A percentile compares a stretch with the other conserved stretches of the same genome.
phyloP scores from a whole-genome alignment of 2,797 vertebrate species.

The Pachyuromys duprasi region DNA sequence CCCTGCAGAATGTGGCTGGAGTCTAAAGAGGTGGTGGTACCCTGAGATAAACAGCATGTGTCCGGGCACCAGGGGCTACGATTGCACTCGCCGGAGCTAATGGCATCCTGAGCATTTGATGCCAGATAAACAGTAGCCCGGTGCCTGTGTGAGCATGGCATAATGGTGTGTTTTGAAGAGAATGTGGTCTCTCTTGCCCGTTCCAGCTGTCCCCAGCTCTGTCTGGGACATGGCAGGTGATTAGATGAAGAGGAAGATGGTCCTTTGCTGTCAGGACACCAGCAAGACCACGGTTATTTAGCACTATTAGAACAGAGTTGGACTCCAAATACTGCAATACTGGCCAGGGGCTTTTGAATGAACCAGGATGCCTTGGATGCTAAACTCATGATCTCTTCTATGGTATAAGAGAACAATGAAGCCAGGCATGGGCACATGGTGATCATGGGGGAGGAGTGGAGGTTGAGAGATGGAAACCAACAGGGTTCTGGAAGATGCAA shows the following conservation, averaged over 20 bases:
- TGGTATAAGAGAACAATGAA: not conserved
- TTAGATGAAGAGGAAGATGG: constrained; percentile 20
- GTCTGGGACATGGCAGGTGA: not conserved
- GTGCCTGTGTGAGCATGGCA: not conserved
- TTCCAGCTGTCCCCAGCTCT: not conserved
- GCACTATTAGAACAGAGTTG: not conserved
- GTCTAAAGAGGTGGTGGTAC: not conserved
- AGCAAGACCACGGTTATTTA: not conserved
- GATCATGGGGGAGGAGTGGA: not conserved
- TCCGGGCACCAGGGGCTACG: not conserved
- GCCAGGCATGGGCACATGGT: not conserved
- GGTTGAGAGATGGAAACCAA: not conserved
- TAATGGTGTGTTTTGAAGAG: not conserved
- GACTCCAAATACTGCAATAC: constrained; percentile 7
- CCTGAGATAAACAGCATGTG: constrained; percentile 12
- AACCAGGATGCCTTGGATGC: not conserved
- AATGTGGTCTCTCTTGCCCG: not conserved
- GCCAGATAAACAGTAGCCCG: not conserved
- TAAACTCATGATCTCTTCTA: not conserved
- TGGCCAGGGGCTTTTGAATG: constrained; percentile 2
- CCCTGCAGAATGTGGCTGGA: not conserved
- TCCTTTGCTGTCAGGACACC: not conserved
- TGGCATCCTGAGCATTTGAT: not conserved
- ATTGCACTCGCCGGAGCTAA: not conserved
- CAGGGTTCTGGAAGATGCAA: not conserved